These are phyloP conservation scores for Orycteropus afer DNA, from an alignment of 2,113 vertebrate species.

Conservation along the genomic window DNA sequence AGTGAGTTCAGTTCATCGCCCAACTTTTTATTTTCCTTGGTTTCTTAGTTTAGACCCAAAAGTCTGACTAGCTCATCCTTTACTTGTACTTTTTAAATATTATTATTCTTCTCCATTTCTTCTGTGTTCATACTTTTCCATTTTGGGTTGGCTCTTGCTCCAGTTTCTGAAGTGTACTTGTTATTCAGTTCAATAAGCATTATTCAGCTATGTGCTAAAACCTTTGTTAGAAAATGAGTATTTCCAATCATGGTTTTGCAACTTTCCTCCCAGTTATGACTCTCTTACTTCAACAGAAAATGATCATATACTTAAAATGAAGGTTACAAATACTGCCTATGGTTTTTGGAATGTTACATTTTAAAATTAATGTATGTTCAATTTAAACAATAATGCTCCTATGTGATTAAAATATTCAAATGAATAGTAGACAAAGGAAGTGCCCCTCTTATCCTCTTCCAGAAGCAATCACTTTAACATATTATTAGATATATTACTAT, in stretches of 20 bases:
- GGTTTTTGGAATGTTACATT: not conserved
- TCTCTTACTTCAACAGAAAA: not conserved
- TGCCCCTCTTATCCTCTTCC: not conserved
- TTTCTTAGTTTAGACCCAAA: not conserved
- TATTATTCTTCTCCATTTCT: not conserved
- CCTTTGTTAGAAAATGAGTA: not conserved
- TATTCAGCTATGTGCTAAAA: not conserved
- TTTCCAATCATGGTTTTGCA: not conserved
- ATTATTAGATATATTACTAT: not conserved
- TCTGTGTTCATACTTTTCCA: not conserved
- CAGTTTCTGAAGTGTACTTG: not conserved
- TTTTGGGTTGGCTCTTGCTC: not conserved
- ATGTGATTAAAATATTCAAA: not conserved
- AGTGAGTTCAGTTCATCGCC: not conserved
- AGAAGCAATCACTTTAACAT: not conserved
- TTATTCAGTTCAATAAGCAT: not conserved
- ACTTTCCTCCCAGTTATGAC: not conserved
- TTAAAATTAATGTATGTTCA: not conserved
- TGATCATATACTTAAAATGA: not conserved
- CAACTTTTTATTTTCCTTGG: not conserved
- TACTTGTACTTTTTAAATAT: not conserved
- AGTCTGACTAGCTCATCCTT: not conserved
- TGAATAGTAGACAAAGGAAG: not conserved
- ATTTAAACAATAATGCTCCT: not conserved
- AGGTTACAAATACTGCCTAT: not conserved